Evolutionary conservation across 2,888 invertebrate species (phyloP), one percentile per base, ranked within the genome.

Genomic region (Gandaritis pyraliata): DNA sequence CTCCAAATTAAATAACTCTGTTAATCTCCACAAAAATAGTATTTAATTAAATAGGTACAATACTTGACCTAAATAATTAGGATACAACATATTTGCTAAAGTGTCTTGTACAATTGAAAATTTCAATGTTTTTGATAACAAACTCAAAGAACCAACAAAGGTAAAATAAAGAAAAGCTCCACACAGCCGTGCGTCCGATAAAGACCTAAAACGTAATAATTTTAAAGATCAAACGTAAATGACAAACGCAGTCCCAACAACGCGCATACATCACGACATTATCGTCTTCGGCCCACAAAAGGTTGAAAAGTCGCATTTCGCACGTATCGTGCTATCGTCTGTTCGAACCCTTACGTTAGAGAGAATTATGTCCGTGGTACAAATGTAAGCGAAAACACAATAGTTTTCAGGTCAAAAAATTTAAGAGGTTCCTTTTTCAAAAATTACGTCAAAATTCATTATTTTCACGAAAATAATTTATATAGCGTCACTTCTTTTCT

Each of bases 251-350:
- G 83, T 71, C 71, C 78, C 83, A 82, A 87, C 85, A 86, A 80
- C 80, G 81, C 83, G 86, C 87, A 88, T 88, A 88, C 85, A 86
- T 89, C 85, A 83, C 77, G 77, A 83, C 83, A 89, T 90, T 90
- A 90, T 90, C 90, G 79, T 81, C 82, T 81, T 74, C 78, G 80
- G 79, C 80, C 85, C 81, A 90, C 90, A 90, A 90, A 90, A 90
- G 90, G 90, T 86, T 90, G 89, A 88, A 89, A 90, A 90, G 90
- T 90, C 87, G 85, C 87, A 82, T 83, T 87, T 85, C 80, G 48
- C 48, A 89, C 89, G 89, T 88, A 88, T 86, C 87, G 81, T 80
- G 78, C 85, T 89, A 89, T 89, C 89, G 84, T 69, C 83, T 87
- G 87, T 79, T 77, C 82, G 77, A 83, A 86, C 90, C 90, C 89